These are phyloP conservation scores for Riparia riparia DNA, from an alignment of 2,113 vertebrate genomes.

Conservation along the genomic window DNA sequence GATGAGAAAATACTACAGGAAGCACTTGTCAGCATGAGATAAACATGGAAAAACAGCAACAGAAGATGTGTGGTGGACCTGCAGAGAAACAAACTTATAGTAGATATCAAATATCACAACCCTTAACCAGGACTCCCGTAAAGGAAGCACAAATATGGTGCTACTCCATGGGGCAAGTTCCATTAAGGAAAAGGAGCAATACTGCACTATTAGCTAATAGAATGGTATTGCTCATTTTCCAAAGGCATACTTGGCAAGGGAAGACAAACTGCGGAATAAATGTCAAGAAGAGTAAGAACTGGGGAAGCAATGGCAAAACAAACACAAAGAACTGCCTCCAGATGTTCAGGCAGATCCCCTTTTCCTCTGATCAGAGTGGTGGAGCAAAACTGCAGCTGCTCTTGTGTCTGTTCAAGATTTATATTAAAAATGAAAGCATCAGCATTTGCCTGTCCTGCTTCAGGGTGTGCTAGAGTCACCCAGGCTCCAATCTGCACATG, in stretches of 20 bases:
- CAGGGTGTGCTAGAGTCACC: not conserved
- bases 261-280: constrained; percentile 12
- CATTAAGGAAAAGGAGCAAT: not conserved
- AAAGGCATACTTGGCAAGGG: constrained; percentile 14
- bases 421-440: constrained; percentile 15
- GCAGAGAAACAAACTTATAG: not conserved
- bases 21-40: not conserved
- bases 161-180: not conserved
- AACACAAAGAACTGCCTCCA: constrained; percentile 50
- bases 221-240: not conserved
- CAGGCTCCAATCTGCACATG: constrained; percentile 33
- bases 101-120: not conserved
- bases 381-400: constrained; percentile 51
- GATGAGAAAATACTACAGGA: not conserved
- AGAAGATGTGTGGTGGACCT: not conserved
- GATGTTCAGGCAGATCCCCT: constrained; percentile 14
- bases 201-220: not conserved
- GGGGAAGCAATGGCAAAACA: constrained; percentile 51
- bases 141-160: not conserved
- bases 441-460: not conserved
- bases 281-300: constrained; percentile 47
- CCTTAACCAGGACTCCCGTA: not conserved
- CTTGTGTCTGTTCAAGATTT: constrained; percentile 4
- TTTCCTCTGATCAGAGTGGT: not conserved
- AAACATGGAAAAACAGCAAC: not conserved